A percentile compares a stretch with the other conserved stretches of the same genome.
These are phyloP conservation scores for Dryococelus australis DNA, from an alignment of 2,888 invertebrate species.

Conservation along the genomic window DNA sequence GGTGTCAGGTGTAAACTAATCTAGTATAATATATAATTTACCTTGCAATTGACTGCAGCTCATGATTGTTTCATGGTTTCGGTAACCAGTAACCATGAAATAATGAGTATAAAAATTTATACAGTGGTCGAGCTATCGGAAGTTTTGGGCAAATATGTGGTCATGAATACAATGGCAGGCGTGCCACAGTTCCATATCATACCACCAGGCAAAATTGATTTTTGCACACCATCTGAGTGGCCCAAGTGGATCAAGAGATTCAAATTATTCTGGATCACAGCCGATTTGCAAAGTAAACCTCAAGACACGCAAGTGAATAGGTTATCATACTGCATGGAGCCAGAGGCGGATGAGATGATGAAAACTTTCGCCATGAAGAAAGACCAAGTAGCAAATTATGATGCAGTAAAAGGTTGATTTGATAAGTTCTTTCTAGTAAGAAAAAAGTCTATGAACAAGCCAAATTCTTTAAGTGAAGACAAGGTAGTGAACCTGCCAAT, in stretches of 20 bases:
- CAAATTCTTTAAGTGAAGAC: background rate
- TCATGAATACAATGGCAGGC: background rate
- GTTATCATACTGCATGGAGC: background rate
- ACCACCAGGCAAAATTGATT: background rate
- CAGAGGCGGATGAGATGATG: background rate
- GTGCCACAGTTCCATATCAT: background rate
- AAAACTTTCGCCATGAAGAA: background rate
- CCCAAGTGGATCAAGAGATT: background rate
- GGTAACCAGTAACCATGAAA: too few relatives aligned
- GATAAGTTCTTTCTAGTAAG: background rate
- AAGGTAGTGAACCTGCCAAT: background rate
- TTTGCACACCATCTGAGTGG: background rate
- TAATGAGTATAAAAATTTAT: too few relatives aligned
- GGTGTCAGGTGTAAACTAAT: too few relatives aligned
- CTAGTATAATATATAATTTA: too few relatives aligned
- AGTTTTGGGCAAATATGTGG: background rate
- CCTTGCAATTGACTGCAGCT: too few relatives aligned
- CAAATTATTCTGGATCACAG: background rate
- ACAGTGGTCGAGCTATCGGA: too few relatives aligned
- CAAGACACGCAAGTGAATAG: background rate
- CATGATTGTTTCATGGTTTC: too few relatives aligned
- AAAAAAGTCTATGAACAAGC: background rate
- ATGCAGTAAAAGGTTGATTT: too few relatives aligned
- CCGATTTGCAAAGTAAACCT: background rate
- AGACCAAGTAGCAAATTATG: background rate